These are phyloP conservation scores for Hermaeophaga mercurialis DNA, from an alignment of 2,888 invertebrate genomes.

Conservation along the genomic window DNA sequence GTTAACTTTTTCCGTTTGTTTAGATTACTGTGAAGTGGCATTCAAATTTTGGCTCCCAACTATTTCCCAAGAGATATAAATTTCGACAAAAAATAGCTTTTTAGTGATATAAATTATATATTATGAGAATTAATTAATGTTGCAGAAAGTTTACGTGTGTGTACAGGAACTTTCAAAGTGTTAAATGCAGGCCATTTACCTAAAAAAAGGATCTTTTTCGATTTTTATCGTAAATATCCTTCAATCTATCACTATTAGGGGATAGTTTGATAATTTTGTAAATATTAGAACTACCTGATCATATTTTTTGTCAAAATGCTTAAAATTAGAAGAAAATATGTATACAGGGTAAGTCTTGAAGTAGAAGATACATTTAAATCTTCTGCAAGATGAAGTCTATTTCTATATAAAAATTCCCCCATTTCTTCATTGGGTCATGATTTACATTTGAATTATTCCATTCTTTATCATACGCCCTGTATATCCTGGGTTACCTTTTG, in stretches of 20 bases:
- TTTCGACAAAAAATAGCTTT: conserved; percentile 47
- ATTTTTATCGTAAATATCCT: conserved; percentile 29
- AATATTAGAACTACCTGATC: not conserved
- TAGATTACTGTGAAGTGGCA: conserved; percentile 38
- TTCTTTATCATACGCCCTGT: too few species aligned
- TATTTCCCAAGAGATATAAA: conserved; percentile 41
- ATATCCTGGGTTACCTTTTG: too few species aligned
- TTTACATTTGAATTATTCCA: too few species aligned
- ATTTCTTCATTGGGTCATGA: too few species aligned
- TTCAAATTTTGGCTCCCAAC: conserved; percentile 40
- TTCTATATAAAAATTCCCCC: too few species aligned
- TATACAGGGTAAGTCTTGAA: too few species aligned
- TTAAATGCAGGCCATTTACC: conserved; percentile 43
- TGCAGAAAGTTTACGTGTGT: conserved; percentile 46
- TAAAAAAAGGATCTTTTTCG: conserved; percentile 31
- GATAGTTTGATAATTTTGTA: not conserved
- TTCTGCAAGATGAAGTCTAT: too few species aligned
- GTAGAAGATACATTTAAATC: too few species aligned
- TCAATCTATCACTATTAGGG: too few species aligned
- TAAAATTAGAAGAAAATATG: too few species aligned
- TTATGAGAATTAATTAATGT: conserved; percentile 48
- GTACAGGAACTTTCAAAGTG: conserved; percentile 43
- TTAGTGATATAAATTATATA: conserved; percentile 49
- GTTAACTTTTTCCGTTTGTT: conserved; percentile 35
- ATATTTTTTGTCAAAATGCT: too few species aligned